A percentile compares a stretch with the other conserved stretches of the same genome.
Conservation (phyloP, 2,888 invertebrate species). For the Germaria angustata region DNA sequence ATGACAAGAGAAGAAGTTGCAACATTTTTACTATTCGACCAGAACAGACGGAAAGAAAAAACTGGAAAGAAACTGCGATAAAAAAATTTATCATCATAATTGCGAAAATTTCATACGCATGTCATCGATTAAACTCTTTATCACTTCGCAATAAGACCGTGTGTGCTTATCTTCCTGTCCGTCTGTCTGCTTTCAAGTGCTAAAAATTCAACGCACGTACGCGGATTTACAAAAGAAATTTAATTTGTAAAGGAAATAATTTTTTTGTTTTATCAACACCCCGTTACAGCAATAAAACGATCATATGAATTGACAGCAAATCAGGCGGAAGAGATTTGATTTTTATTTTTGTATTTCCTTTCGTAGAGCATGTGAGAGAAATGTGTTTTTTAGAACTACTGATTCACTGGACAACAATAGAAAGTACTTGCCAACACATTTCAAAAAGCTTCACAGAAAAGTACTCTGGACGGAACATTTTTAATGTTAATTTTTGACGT, state of each 20-base stretch:
- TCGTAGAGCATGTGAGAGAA: conserved; percentile 34
- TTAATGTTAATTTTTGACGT: too few species aligned
- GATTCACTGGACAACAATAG: conserved; percentile 38
- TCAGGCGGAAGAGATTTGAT: conserved; percentile 53
- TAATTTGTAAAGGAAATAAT: conserved; percentile 53
- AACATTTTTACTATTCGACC: conserved; percentile 1
- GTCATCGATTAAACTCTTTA: conserved; percentile 62
- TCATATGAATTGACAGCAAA: conserved; percentile 38
- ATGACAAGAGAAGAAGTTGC: conserved; percentile 1
- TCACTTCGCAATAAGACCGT: conserved; percentile 17
- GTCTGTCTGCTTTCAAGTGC: background rate
- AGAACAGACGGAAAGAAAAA: background rate
- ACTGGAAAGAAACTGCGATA: background rate
- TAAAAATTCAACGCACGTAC: conserved; percentile 2
- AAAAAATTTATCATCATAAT: conserved; percentile 43
- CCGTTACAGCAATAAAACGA: conserved; percentile 31
- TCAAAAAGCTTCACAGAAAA: too few species aligned
- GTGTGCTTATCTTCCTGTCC: too few species aligned
- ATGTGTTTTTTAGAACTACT: conserved; percentile 36
- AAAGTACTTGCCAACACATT: background rate
- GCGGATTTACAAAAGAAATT: conserved; percentile 24
- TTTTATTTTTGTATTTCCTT: conserved; percentile 3
- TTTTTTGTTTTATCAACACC: conserved; percentile 53
- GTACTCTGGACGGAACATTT: too few species aligned
- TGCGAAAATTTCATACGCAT: conserved; percentile 53